A percentile compares a stretch with the other conserved stretches of the same genome.
phyloP scores from a whole-genome alignment of 2,888 invertebrate species.

The Formica aserva region DNA sequence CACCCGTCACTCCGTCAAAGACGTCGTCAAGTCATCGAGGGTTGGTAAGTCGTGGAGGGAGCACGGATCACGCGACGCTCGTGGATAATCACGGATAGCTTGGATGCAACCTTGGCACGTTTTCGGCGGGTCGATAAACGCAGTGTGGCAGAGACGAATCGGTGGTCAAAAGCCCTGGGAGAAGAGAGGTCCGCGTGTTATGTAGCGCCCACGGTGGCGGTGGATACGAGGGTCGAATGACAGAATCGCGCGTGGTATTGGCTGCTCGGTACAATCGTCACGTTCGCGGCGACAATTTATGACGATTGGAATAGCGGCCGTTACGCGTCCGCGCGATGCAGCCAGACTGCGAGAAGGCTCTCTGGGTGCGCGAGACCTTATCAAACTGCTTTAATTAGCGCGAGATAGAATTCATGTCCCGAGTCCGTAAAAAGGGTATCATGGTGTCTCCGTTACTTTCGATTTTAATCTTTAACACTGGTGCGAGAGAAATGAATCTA shows the following conservation, averaged over 20 bases:
- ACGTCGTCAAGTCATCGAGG: neutral
- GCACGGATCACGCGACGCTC: slow-evolving; percentile 18
- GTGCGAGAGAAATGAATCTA: neutral
- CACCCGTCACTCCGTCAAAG: neutral
- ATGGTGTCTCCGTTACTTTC: neutral
- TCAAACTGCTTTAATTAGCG: slow-evolving; percentile 79
- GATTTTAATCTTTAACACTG: neutral
- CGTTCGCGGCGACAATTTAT: slow-evolving; percentile 81
- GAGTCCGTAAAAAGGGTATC: neutral
- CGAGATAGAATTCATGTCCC: slow-evolving; percentile 66
- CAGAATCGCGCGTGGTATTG: slow-evolving; percentile 75
- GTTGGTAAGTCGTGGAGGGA: neutral
- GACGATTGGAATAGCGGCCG: slow-evolving; percentile 81
- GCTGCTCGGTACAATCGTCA: slow-evolving; percentile 80
- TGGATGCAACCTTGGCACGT: slow-evolving; percentile 53
- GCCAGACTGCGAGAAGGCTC: slow-evolving; percentile 64
- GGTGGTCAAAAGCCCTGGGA: slow-evolving; percentile 61
- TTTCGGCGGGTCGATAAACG: slow-evolving; percentile 55
- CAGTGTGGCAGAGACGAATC: slow-evolving; percentile 58
- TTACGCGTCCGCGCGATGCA: slow-evolving; percentile 69
- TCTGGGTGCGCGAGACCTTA: slow-evolving; percentile 66
- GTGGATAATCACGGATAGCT: slow-evolving; percentile 32
- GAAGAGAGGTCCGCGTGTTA: slow-evolving; percentile 54
- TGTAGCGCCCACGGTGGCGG: slow-evolving; percentile 41
- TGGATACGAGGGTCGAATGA: slow-evolving; percentile 70